Base-by-base conservation (phyloP, 2,888 invertebrate genomes). In the Danaus chrysippus region DNA sequence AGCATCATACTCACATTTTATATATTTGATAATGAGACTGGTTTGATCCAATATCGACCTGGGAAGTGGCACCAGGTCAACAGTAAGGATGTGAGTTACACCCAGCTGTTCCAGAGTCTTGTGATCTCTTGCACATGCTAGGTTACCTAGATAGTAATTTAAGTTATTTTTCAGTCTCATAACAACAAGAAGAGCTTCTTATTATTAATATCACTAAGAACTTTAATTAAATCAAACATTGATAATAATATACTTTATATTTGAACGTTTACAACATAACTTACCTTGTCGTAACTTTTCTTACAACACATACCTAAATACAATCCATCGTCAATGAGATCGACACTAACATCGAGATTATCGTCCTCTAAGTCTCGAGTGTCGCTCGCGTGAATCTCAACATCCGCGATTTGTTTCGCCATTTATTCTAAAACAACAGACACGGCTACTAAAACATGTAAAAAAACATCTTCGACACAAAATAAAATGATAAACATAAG, bases 1-100 rank as follows among this genome's bases (percentile, higher is more conserved):
- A 13, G 15, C 15, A 42, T 19, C 34, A 46, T 56, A 82, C 91
- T 86, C 83, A 94, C 94, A 91, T 81, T 96, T 95, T 62, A 97
- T 92, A 82, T 93, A 97, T 81, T 95, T 95, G 52, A 94, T 93
- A 53, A 87, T 93, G 34, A 96, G 83, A 68, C 94, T 92, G 6
- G 75, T 92, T 44, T 94, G 85, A 70, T 94, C 93, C 44, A 93
- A 89, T 61, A 96, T 93, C 67, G 93, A 93, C 70, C 94, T 88
- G 0, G 97, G 96, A 70, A 97, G 83, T 0, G 97, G 97, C 74
- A 96, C 96, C 12, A 96, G 93, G 77, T 97, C 97, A 63, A 97
- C 92, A 0, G 97, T 97, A 55, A 97, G 87, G 70, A 97, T 95
- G 77, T 96, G 94, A 1, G 93, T 94, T 63, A 97, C 94, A 69